A percentile compares a stretch with the other conserved stretches of the same genome.
Evolutionary conservation across 2,113 vertebrate genomes (phyloP).

Genomic region (Rafetus swinhoei): DNA sequence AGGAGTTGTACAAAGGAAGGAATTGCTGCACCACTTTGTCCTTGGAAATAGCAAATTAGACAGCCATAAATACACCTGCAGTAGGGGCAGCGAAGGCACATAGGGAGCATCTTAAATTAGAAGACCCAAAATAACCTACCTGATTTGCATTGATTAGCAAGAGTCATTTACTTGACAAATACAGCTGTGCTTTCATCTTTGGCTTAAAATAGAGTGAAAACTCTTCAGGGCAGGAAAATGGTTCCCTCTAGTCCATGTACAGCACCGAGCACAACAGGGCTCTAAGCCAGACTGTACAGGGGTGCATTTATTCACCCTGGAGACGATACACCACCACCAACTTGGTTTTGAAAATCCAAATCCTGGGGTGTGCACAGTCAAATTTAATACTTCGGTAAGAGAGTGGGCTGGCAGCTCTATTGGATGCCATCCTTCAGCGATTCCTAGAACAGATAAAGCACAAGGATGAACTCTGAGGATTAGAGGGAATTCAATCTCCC

Average conservation of each 20-base stretch:
- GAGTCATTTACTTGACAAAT: not conserved
- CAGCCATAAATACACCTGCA: constrained; percentile 31
- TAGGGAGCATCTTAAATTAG: not conserved
- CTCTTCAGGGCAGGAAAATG: rapidly evolving
- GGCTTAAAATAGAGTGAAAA: constrained; percentile 19
- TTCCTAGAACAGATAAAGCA: no score
- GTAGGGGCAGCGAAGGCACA: not conserved
- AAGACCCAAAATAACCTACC: constrained; percentile 3
- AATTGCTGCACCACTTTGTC: not conserved
- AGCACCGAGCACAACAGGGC: rapidly evolving
- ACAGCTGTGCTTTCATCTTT: rapidly evolving
- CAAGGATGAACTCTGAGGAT: not conserved
- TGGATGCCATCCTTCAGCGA: not conserved
- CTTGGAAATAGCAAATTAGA: not conserved
- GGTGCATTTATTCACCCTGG: not conserved
- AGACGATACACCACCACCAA: not conserved
- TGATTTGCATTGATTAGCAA: constrained; percentile 62
- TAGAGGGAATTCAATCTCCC: not conserved
- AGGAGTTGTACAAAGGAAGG: rapidly evolving
- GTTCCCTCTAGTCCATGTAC: rapidly evolving
- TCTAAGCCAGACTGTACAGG: not conserved
- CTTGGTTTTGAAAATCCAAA: not conserved
- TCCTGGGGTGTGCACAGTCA: not conserved
- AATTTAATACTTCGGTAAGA: not conserved
- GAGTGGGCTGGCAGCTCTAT: no score